A percentile compares a stretch with the other conserved stretches of the same genome.
These are phyloP conservation scores for Pogonocherus hispidulus DNA, from an alignment of 2,888 invertebrate genomes.

Conservation along the genomic window DNA sequence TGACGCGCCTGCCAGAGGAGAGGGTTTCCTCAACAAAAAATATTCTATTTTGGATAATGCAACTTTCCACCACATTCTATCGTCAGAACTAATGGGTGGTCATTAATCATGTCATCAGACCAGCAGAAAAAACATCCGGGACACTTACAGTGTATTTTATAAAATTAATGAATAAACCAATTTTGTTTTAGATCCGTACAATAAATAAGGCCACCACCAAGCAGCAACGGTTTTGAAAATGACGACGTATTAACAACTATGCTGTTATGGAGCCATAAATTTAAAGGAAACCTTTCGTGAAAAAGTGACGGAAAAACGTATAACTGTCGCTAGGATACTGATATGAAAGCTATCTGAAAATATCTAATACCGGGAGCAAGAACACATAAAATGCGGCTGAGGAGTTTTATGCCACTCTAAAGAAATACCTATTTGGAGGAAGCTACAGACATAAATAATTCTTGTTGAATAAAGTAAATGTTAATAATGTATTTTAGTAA, in stretches of 20 bases:
- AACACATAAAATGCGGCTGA: slow-evolving; percentile 16
- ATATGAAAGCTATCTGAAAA: slow-evolving; percentile 24
- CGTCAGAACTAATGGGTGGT: too few species aligned
- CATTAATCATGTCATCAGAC: too few species aligned
- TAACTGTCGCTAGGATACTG: slow-evolving; percentile 24
- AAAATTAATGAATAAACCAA: not conserved
- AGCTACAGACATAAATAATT: not conserved
- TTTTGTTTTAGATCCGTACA: not conserved
- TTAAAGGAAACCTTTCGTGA: slow-evolving; percentile 12
- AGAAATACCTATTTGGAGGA: not conserved
- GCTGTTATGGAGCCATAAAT: slow-evolving; percentile 27
- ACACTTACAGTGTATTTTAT: too few species aligned
- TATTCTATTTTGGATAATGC: too few species aligned
- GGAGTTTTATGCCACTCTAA: not conserved
- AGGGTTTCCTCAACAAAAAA: too few species aligned
- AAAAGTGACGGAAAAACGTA: slow-evolving; percentile 30
- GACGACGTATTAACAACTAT: slow-evolving; percentile 28
- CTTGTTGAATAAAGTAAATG: too few species aligned
- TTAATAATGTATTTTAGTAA: too few species aligned
- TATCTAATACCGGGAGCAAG: slow-evolving; percentile 14
- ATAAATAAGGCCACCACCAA: slow-evolving; percentile 8
- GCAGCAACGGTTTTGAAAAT: slow-evolving; percentile 20
- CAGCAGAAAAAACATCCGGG: too few species aligned
- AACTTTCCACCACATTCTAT: too few species aligned
- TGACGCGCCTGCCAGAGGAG: too few species aligned